Base-by-base conservation (phyloP, 2,113 vertebrate species). In the Mustelus asterias region DNA sequence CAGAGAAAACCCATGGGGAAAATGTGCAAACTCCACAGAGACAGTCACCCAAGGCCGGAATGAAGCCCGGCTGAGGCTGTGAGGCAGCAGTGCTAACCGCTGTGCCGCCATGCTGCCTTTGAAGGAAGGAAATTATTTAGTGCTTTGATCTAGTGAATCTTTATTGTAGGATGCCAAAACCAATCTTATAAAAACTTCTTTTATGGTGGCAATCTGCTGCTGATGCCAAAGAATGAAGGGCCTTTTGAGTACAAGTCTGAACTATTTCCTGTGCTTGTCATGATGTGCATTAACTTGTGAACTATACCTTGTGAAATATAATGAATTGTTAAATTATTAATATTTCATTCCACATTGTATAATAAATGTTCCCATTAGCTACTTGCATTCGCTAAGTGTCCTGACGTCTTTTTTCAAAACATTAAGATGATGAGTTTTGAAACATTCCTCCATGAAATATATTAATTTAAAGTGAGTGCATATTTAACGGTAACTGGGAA, bases 331-430 rank as follows among this genome's bases (percentile, higher is more conserved):
- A 54, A 26, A 76, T 94, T 69, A 69, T 95, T 72, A 54, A 63
- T 26, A 48, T 90, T 44, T 90, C 60, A 60, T 90, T 90, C 54
- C 54, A 63, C 14, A 33, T 90, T 60, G 24, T 86, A 24, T 20
- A 86, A 54, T 60, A 90, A 89, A 63, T 63, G 54, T 90, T 90
- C 54, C 83, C 54, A 90, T 63, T 60, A 90, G 54, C 88, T 90
- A 16, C 88, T 29, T 90, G 29, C 16, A 33, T 90, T 54, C 29
- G 18, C n/a, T 22, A 44, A 70, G 67, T 72, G 37, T 95, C 54
- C 58, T 60, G 88, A 54, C 54, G 60, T 54, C n/a, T 83, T 65
- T 20, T 54, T 95, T 95, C 41, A 76, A 95, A 94, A 69, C 63
- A 44, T 37, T 69, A 22, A 94, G 41, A 70, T 94, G 22, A 70